These are phyloP conservation scores for Leptoteleia sp. DNA, from an alignment of 1,140 invertebrate genomes.

Conservation along the genomic window DNA sequence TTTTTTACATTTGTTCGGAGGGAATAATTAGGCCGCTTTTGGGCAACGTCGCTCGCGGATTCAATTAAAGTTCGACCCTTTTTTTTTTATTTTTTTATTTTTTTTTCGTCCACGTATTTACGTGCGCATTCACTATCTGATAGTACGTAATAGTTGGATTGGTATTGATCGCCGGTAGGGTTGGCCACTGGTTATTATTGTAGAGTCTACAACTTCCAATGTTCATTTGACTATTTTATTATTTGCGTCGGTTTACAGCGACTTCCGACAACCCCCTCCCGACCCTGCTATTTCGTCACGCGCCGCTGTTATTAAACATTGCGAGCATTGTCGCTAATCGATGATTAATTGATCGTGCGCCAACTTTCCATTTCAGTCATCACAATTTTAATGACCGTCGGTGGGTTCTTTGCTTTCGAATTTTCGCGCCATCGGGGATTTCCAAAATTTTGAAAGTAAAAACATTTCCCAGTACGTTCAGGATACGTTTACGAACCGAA, in stretches of 20 bases:
- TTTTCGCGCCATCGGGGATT: too few species aligned
- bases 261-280: conserved; percentile 41
- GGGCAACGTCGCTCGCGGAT: conserved; percentile 15
- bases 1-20: conserved; percentile 7
- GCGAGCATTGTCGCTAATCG: conserved; percentile 11
- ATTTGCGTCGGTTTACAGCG: conserved; percentile 52
- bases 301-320: conserved; percentile 23
- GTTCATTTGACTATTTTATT: conserved; percentile 60
- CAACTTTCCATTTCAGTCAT: conserved; percentile 47
- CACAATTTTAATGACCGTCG: conserved; percentile 19
- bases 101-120: conserved; percentile 30
- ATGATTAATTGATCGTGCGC: conserved; percentile 31
- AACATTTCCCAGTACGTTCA: too few species aligned
- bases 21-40: conserved; percentile 34
- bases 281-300: conserved; percentile 42
- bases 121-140: conserved; percentile 45
- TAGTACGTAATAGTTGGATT: conserved; percentile 61
- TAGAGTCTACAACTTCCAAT: conserved; percentile 55
- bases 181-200: conserved; percentile 57
- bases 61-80: conserved; percentile 35
- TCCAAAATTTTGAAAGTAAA: too few species aligned
- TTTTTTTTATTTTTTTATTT: too few species aligned
- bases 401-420: neutral
- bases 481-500: too few species aligned
- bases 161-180: conserved; percentile 56